Base-by-base conservation (phyloP, 2,888 invertebrate genomes). In the Megamerina dolium region DNA sequence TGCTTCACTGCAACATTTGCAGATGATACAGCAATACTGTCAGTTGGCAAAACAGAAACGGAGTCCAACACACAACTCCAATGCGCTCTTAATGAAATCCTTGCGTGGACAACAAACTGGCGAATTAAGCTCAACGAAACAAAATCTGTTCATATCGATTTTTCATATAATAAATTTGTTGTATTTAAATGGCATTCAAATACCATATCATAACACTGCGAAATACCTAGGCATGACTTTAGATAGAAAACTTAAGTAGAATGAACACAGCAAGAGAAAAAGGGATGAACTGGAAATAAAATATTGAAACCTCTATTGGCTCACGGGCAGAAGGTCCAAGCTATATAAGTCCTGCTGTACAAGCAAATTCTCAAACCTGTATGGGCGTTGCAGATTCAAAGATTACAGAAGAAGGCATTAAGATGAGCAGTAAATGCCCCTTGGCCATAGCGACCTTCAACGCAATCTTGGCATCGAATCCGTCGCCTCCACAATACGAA, bases 61-160 rank as follows among this genome's bases (percentile, higher is more conserved):
- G n/a, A n/a, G n/a, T n/a, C n/a, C n/a, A n/a, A n/a, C n/a, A 30
- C 20, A 13, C n/a, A n/a, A n/a, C n/a, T n/a, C n/a, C n/a, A n/a
- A n/a, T n/a, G n/a, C n/a, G n/a, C n/a, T n/a, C n/a, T n/a, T n/a
- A n/a, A n/a, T n/a, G n/a, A n/a, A n/a, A n/a, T n/a, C n/a, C n/a
- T 10, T 10, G 17, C 31, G 8, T 43, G 39, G 45, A 45, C 41
- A 21, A 20, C 20, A 5, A 35, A 23, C 16, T 45, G 41, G 45
- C 37, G 27, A 10, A 44, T 44, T 21, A 38, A 23, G 29, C 32
- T 45, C n/a, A 45, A 45, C 16, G 41, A 36, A 36, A 20, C 27
- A 9, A 42, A 42, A 38, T 42, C 34, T 17, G 38, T 46, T 3
- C 46, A 46, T 21, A 30, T 46, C 10, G 29, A 42, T 16, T 46